Evolutionary conservation across 2,113 vertebrate genomes (phyloP), one percentile per base, ranked within the genome.

Genomic region (Poecilia latipinna): DNA sequence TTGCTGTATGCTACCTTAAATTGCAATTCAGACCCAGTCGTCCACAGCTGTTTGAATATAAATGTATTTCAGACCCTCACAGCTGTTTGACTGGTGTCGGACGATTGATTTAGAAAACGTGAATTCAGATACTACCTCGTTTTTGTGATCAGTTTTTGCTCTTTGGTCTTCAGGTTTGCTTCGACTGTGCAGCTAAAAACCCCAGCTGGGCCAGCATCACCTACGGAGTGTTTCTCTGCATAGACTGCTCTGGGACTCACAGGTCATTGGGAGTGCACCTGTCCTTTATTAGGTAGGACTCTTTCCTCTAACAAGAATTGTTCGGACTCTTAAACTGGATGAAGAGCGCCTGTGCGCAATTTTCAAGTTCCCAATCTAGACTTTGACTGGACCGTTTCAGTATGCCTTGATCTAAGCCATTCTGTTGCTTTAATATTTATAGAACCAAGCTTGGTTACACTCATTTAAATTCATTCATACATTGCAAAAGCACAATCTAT

Each of bases 121-220:
- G 28, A n/a, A 69, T 33, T 13, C 42, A 75, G n/a, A 51, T 51
- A 8, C 54, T 62, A 19, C 29, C 24, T 22, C 28, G 35, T 64
- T 31, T 3, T 7, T 8, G 51, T 57, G 51, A n/a, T 19, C 17
- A 12, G 2, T 3, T 33, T 33, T 13, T 19, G 2, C 13, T 33
- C 0, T 73, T 17, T 78, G 35, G 57, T 29, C 31, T 7, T 26
- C 62, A 99, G 98, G 91, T 93, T 1, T 99, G 98, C 77, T 99
- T 99, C 82, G 98, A 99, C 83, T 99, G 98, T 0, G 93, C 95
- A 15, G 94, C 96, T 0, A 99, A 99, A 86, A 99, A 98, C 70
- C 98, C 98, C 57, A 99, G 97, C 90, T 99, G 98, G 98, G 96
- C 98, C 1, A 99, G 98, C 91, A 95, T 99, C 87, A 98, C 97